Percentiles rank a stretch among this genome's conserved stretches.
These are phyloP conservation scores for Lysandra bellargus DNA, from an alignment of 2,888 invertebrate genomes.

Conservation along the genomic window DNA sequence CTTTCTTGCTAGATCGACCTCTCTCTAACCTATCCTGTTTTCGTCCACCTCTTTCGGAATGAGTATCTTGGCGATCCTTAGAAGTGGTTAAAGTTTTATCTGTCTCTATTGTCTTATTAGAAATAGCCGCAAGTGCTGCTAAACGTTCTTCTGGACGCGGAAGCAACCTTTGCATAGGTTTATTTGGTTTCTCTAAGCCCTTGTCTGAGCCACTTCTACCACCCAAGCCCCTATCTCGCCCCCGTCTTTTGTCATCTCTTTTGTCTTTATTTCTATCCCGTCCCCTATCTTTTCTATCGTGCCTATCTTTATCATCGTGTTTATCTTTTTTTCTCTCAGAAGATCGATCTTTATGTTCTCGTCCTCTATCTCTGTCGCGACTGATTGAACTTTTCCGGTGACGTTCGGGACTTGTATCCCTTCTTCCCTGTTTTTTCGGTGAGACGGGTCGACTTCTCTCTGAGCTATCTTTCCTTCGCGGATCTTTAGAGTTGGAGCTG, in stretches of 20 bases:
- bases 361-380: constrained; percentile 78
- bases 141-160: constrained; percentile 84
- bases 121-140: constrained; percentile 79
- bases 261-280: constrained; percentile 82
- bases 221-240: constrained; percentile 72
- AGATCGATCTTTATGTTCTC: constrained; percentile 73
- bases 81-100: constrained; percentile 72
- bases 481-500: constrained; percentile 65
- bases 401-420: constrained; percentile 67
- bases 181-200: constrained; percentile 82
- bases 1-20: constrained; percentile 75
- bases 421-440: constrained; percentile 68
- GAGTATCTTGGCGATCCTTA: constrained; percentile 72
- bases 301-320: constrained; percentile 80
- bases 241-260: constrained; percentile 77
- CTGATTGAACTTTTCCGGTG: constrained; percentile 67
- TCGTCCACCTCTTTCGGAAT: constrained; percentile 72
- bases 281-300: constrained; percentile 86
- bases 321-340: constrained; percentile 76
- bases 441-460: constrained; percentile 75
- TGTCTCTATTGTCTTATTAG: constrained; percentile 68
- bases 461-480: constrained; percentile 71
- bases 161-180: constrained; percentile 82
- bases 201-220: constrained; percentile 62
- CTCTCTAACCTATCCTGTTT: constrained; percentile 75